Evolutionary conservation across 2,797 vertebrate species (phyloP).

Genomic region (Vultur gryphus): DNA sequence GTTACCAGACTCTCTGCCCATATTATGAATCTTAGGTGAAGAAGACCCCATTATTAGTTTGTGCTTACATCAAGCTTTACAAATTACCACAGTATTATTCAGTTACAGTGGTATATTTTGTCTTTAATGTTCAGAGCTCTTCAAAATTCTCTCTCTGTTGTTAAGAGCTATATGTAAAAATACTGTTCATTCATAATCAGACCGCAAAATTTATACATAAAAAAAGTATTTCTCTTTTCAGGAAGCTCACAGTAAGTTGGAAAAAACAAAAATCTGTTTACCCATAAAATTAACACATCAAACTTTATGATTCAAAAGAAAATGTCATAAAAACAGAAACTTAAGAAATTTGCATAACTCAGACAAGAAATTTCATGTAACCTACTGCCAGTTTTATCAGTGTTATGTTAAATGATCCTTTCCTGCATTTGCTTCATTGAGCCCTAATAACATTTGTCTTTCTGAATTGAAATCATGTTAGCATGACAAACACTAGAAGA

Average conservation of each 20-base stretch:
- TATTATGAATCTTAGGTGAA: background rate
- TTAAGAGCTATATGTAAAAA: background rate
- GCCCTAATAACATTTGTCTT: conserved; percentile 33
- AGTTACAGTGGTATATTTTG: background rate
- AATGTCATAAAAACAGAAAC: background rate
- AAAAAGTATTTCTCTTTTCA: background rate
- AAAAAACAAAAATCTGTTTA: background rate
- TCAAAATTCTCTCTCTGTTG: background rate
- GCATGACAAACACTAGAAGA: conserved; percentile 11
- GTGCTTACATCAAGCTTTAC: background rate
- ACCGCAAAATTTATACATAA: background rate
- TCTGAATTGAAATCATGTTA: conserved; percentile 36
- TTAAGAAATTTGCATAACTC: background rate
- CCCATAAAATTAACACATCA: background rate
- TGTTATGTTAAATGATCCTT: background rate
- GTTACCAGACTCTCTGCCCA: background rate
- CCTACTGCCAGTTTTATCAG: background rate
- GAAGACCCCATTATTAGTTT: background rate
- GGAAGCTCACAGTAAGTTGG: background rate
- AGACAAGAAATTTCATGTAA: background rate
- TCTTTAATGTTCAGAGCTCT: background rate
- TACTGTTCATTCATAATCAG: background rate
- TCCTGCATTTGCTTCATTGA: conserved; percentile 24
- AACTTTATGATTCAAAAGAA: background rate
- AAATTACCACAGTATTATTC: background rate